phyloP scores from a whole-genome alignment of 2,113 vertebrate species.

The Serilophus lunatus region DNA sequence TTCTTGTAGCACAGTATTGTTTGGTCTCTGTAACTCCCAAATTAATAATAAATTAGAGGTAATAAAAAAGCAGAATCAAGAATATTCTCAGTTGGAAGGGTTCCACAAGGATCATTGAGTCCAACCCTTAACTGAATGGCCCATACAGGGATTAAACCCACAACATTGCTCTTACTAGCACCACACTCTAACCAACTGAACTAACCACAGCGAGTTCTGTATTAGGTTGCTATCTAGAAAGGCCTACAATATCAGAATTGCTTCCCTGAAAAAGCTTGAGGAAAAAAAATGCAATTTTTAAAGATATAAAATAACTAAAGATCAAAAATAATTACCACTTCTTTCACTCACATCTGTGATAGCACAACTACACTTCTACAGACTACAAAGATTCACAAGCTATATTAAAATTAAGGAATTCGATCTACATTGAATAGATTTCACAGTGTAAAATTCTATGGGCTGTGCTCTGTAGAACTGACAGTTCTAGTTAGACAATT shows the following conservation, averaged over 20 bases:
- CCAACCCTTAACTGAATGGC: too few relatives aligned
- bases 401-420: neutral
- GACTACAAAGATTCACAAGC: neutral
- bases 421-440: too few relatives aligned
- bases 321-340: neutral
- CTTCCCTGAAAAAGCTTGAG: neutral
- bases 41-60: neutral
- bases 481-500: neutral
- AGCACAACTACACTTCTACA: neutral
- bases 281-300: neutral
- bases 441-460: neutral
- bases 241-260: neutral
- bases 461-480: neutral
- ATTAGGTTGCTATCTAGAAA: neutral
- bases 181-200: too few relatives aligned
- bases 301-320: neutral
- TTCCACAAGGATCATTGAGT: too few relatives aligned
- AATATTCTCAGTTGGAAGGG: too few relatives aligned
- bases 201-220: neutral
- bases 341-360: neutral
- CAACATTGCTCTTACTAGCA: too few relatives aligned
- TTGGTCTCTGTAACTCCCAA: neutral
- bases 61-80: neutral
- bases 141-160: too few relatives aligned
- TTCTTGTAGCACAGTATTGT: neutral